Evolutionary conservation across 2,888 invertebrate genomes (phyloP), one percentile per base, ranked within the genome.

Genomic region (Dryadula phaetusa): DNA sequence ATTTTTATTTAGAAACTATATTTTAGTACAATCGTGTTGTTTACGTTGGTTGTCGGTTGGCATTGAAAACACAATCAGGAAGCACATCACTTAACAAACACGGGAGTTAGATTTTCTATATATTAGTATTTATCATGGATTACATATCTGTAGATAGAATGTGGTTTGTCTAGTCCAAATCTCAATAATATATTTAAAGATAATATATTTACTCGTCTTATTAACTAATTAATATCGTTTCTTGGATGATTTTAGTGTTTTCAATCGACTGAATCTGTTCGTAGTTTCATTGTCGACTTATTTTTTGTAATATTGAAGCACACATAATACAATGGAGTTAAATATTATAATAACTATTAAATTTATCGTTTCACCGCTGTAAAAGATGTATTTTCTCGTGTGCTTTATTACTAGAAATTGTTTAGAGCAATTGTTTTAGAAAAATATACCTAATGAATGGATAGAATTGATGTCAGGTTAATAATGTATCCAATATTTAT

Each of bases 131-230:
- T 92, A 92, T 92, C 92, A 92, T 92, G 88, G 90, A 90, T 92
- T 86, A 92, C 92, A 92, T 92, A 92, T 92, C 92, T 92, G 89
- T 92, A 92, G 92, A 88, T 92, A 92, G 92, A 90, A 91, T 87
- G 90, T 90, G 91, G 86, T 90, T 90, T 90, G 88, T 88, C 89
- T 92, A 92, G 91, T 91, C 87, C 92, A 92, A 91, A 90, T 89
- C 89, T 90, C 90, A 87, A 88, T 88, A 86, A 87, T 85, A 79
- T 84, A 85, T 83, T 82, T 80, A 80, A 84, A 86, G 16, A 85
- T 52, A 52, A 52, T 86, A 85, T 89, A 89, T 91, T 88, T 88
- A 89, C 86, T 87, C 84, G 82, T 82, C 81, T 84, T 84, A 82
- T 80, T 79, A 70, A 66, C 76, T 74, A 75, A 76, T 74, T 71